Base-by-base conservation (phyloP, 2,797 vertebrate genomes). In the Aulostomus chinensis region DNA sequence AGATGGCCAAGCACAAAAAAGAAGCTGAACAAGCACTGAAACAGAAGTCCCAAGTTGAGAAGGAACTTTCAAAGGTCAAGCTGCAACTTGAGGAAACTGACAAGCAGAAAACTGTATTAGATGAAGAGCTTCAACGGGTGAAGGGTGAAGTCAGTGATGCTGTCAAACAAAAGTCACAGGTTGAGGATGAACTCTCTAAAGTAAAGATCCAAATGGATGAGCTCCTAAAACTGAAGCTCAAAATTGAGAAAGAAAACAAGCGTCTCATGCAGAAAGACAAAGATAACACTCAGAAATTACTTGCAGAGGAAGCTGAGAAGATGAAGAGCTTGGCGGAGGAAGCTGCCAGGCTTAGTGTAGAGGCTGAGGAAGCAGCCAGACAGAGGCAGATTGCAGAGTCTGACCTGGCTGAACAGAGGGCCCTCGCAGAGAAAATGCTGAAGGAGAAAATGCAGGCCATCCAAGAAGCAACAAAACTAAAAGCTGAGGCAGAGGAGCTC, bases 401-500 rank as follows among this genome's bases (percentile, higher is more conserved):
- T 0, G 93, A 96, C 78, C 67, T 99, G 43, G 91, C 91, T 0
- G 91, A 94, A 54, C 97, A 99, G 83, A 92, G 95, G 37, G 90
- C 86, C 0, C 84, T 98, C 32, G 95, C 95, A 0, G 97, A 98
- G 64, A 95, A 94, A 79, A 96, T 97, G 91, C 86, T 97, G 1
- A 95, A 95, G 65, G 97, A 99, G 80, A 99, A 99, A 84, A 96
- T 96, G 93, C 94, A 95, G 83, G 97, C 95, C 0, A 92, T 97
- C 42, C 95, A 96, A 75, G 96, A 99, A 73, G 95, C 97, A 18
- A 90, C 90, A 0, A 90, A 91, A 53, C 91, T 99, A 31, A 94
- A 92, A 72, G 94, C 94, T 0, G 92, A 98, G 76, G 96, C 97
- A 0, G 93, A 95, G 68, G 58, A 95, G 82, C 92, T 99, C 37